Percentiles rank a stretch among this genome's conserved stretches.
Conservation (phyloP, 2,888 invertebrate species). For the Lithophane leautieri region DNA sequence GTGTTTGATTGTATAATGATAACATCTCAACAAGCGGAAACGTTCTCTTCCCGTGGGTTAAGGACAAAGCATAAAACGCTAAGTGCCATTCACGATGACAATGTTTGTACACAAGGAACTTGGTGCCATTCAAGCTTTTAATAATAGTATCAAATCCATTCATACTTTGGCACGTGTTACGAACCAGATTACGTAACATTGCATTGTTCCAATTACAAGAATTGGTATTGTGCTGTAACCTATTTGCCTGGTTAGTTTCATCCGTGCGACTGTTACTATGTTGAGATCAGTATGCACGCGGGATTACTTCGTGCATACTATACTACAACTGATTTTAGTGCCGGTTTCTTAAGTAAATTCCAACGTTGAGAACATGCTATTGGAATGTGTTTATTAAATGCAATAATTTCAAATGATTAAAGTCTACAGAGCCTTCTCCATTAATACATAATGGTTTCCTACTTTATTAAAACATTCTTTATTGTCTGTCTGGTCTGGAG, state of each 20-base stretch:
- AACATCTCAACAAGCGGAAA: conserved; percentile 72
- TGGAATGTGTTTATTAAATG: conserved; percentile 34
- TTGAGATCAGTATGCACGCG: conserved; percentile 39
- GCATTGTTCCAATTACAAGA: conserved; percentile 72
- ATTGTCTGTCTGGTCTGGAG: conserved; percentile 19
- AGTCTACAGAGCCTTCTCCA: conserved; percentile 15
- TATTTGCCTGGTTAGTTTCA: conserved; percentile 65
- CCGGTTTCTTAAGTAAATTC: conserved; percentile 47
- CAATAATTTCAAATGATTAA: conserved; percentile 28
- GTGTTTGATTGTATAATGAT: conserved; percentile 73
- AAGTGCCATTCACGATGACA: conserved; percentile 70
- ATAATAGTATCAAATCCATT: conserved; percentile 76
- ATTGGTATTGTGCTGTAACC: conserved; percentile 63
- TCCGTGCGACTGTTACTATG: conserved; percentile 41
- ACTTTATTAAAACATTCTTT: conserved; percentile 48
- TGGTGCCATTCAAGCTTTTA: conserved; percentile 67
- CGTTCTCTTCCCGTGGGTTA: conserved; percentile 71
- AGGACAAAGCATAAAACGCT: conserved; percentile 68
- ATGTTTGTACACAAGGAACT: conserved; percentile 74
- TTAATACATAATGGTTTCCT: conserved; percentile 24
- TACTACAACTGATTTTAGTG: conserved; percentile 32
- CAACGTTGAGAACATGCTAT: conserved; percentile 9
- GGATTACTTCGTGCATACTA: conserved; percentile 47
- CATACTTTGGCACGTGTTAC: conserved; percentile 72
- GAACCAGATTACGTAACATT: conserved; percentile 69